Percentiles rank a stretch among this genome's conserved stretches.
These are phyloP conservation scores for Serripes groenlandicus DNA, from an alignment of 2,888 invertebrate genomes.

Conservation along the genomic window DNA sequence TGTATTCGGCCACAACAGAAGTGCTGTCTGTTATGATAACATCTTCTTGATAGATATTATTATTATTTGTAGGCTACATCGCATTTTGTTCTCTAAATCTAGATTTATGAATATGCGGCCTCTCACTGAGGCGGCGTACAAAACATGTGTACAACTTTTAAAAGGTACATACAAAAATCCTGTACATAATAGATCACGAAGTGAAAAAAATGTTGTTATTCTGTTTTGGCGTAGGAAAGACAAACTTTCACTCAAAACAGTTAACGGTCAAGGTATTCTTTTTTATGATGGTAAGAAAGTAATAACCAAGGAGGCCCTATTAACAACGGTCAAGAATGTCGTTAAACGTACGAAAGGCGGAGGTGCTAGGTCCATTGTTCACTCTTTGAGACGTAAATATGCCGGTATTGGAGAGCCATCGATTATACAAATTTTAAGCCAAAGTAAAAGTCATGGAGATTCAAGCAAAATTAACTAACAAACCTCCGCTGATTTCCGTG, in stretches of 20 bases:
- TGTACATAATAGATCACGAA: no score
- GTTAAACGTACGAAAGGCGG: background rate
- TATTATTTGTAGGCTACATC: no score
- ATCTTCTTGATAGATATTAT: no score
- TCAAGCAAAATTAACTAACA: constrained; percentile 10
- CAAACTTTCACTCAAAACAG: background rate
- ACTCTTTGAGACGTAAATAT: background rate
- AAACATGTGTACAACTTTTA: no score
- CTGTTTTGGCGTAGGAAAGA: background rate
- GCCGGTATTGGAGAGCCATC: background rate
- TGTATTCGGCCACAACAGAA: no score
- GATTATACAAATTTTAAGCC: background rate
- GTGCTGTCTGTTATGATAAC: no score
- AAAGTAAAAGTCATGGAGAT: background rate
- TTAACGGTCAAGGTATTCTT: background rate
- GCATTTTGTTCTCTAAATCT: no score
- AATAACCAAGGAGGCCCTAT: background rate
- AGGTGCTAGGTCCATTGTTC: background rate
- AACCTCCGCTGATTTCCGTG: background rate
- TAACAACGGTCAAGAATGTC: background rate
- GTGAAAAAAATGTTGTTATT: constrained; percentile 3
- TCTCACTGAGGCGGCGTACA: no score
- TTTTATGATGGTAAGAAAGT: background rate
- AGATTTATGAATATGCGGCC: no score
- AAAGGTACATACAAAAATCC: no score